Conservation (phyloP, 2,797 vertebrate species). For the Crenuchus spilurus region DNA sequence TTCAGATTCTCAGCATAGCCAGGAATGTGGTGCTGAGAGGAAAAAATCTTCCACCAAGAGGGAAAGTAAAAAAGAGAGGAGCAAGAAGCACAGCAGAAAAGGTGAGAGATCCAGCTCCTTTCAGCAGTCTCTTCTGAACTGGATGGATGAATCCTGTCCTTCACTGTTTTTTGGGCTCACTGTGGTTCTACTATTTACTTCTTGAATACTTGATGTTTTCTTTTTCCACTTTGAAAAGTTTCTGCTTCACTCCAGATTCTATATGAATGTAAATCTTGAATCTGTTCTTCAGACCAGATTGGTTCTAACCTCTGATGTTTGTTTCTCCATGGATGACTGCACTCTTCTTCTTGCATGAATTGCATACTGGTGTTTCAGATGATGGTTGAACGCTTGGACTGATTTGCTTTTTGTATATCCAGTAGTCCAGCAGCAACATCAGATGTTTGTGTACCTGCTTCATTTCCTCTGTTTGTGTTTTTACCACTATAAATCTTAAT, state of each 20-base stretch:
- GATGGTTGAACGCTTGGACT: too few species aligned
- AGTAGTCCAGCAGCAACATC: too few species aligned
- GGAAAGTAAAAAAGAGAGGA: slow-evolving; percentile 40
- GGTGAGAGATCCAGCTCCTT: slow-evolving; percentile 36
- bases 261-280: background rate
- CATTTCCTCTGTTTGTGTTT: too few species aligned
- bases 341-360: background rate
- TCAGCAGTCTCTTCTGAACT: background rate
- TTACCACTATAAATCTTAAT: too few species aligned
- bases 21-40: background rate
- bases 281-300: background rate
- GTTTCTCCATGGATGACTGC: background rate
- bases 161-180: background rate
- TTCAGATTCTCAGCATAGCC: background rate
- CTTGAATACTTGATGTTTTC: background rate
- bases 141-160: background rate
- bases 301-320: background rate
- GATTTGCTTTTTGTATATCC: too few species aligned
- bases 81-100: slow-evolving; percentile 16
- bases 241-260: background rate
- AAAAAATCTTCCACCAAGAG: slow-evolving; percentile 7
- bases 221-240: background rate
- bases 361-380: too few species aligned
- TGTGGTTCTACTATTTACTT: too few species aligned
- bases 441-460: too few species aligned